These are phyloP conservation scores for Panopea generosa DNA, from an alignment of 2,888 invertebrate species.

Conservation along the genomic window DNA sequence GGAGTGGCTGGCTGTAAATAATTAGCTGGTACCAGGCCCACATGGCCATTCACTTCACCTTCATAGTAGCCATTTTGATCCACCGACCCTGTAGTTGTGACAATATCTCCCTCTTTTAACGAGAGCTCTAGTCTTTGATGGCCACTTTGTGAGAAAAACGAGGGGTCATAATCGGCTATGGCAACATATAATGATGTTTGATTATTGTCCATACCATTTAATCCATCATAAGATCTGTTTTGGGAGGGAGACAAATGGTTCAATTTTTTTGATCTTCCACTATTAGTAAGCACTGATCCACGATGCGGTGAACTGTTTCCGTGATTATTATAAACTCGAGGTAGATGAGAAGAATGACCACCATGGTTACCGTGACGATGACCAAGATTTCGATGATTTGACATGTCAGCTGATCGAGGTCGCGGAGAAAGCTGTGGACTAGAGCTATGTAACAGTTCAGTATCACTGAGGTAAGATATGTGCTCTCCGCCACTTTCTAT, in stretches of 20 bases:
- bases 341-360: constrained; percentile 42
- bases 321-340: constrained; percentile 34
- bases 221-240: constrained; percentile 7
- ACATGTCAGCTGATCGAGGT: constrained; percentile 57
- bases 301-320: constrained; percentile 11
- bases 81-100: constrained; percentile 75
- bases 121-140: constrained; percentile 75
- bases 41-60: constrained; percentile 78
- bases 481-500: constrained; percentile 62
- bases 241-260: constrained; percentile 22
- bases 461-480: constrained; percentile 56
- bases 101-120: constrained; percentile 80
- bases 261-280: constrained; percentile 10
- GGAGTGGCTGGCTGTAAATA: constrained; percentile 75
- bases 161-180: constrained; percentile 79
- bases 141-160: constrained; percentile 76
- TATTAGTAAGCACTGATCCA: constrained; percentile 15
- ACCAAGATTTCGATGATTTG: constrained; percentile 41
- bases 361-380: constrained; percentile 55
- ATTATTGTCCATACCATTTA: constrained; percentile 8
- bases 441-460: constrained; percentile 49
- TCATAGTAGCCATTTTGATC: constrained; percentile 81
- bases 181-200: constrained; percentile 67
- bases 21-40: constrained; percentile 80
- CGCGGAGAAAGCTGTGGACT: constrained; percentile 36